Percentiles rank a stretch among this genome's conserved stretches.
These are phyloP conservation scores for Trichopria drosophilae DNA, from an alignment of 2,888 invertebrate genomes.

Conservation along the genomic window DNA sequence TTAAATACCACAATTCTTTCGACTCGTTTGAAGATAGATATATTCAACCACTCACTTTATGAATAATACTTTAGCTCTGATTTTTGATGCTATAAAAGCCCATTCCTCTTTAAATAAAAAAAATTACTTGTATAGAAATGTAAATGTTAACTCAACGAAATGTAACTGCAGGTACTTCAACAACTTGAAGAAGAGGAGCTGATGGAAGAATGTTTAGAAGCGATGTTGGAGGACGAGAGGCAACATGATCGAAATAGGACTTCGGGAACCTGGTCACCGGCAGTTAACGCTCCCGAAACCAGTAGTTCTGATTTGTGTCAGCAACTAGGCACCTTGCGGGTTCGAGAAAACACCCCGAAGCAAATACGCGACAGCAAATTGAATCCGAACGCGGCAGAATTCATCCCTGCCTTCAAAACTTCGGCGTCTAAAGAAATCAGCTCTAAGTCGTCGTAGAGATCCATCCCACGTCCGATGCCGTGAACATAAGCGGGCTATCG, in stretches of 20 bases:
- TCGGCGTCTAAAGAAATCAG: conserved; percentile 49
- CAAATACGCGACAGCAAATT: conserved; percentile 67
- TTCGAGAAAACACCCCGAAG: conserved; percentile 55
- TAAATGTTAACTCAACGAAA: no score
- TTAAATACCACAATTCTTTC: no score
- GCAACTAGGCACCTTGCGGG: conserved; percentile 50
- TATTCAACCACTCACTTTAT: no score
- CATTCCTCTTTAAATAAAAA: neutral
- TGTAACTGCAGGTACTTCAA: conserved; percentile 71
- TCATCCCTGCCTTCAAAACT: conserved; percentile 66
- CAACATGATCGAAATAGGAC: conserved; percentile 54
- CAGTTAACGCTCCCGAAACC: conserved; percentile 47
- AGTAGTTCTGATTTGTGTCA: conserved; percentile 53
- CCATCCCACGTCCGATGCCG: conserved; percentile 37
- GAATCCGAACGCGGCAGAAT: conserved; percentile 85
- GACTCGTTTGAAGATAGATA: no score
- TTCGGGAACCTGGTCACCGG: conserved; percentile 53
- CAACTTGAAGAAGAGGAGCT: conserved; percentile 84
- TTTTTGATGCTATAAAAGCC: no score
- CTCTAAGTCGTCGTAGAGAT: conserved; percentile 53
- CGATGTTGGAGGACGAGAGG: conserved; percentile 76
- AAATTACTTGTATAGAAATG: neutral
- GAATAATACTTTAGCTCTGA: no score
- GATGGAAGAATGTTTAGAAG: conserved; percentile 85
- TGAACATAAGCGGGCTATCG: conserved; percentile 43